Percentiles rank a stretch among this genome's conserved stretches.
Conservation (phyloP, 2,113 vertebrate species). For the Perognathus longimembris region DNA sequence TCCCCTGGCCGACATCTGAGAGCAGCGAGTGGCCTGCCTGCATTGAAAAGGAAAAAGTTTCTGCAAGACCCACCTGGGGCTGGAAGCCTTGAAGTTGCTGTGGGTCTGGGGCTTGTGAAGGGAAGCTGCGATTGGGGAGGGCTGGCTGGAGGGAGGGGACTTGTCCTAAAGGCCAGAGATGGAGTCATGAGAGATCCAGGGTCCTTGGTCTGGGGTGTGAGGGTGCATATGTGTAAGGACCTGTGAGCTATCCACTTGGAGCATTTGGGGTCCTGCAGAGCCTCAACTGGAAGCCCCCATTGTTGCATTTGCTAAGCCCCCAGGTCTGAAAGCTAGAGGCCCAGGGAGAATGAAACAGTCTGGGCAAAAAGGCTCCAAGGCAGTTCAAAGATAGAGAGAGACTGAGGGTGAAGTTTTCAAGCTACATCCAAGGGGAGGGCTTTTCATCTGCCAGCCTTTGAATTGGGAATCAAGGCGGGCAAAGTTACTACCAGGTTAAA, state of each 20-base stretch:
- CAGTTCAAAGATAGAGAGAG: slow-evolving; percentile 89
- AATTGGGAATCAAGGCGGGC: slow-evolving; percentile 89
- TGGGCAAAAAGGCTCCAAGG: slow-evolving; percentile 87
- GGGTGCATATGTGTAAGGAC: accelerated
- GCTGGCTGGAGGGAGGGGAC: slow-evolving; percentile 31
- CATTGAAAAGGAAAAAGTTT: slow-evolving; percentile 77
- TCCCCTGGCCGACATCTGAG: slow-evolving; percentile 55
- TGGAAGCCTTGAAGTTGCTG: slow-evolving; percentile 74
- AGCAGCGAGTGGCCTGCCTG: slow-evolving; percentile 61
- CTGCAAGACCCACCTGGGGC: slow-evolving; percentile 74
- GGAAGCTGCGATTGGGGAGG: slow-evolving; percentile 63
- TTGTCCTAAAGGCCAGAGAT: not conserved
- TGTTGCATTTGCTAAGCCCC: slow-evolving; percentile 83
- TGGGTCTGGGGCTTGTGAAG: slow-evolving; percentile 70
- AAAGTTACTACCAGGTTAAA: slow-evolving; percentile 92
- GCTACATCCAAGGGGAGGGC: slow-evolving; percentile 87
- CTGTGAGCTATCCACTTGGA: slow-evolving; percentile 58
- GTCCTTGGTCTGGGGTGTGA: not conserved
- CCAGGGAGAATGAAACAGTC: slow-evolving; percentile 84
- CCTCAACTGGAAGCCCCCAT: slow-evolving; percentile 76
- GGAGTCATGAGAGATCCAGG: not conserved
- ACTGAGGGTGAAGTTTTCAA: slow-evolving; percentile 89
- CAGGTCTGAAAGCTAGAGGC: slow-evolving; percentile 84
- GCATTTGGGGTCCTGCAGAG: slow-evolving; percentile 75
- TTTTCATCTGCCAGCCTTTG: slow-evolving; percentile 90